Percentiles rank a stretch among this genome's conserved stretches.
Evolutionary conservation across 2,113 vertebrate genomes (phyloP).

Genomic region (Daubentonia madagascariensis): DNA sequence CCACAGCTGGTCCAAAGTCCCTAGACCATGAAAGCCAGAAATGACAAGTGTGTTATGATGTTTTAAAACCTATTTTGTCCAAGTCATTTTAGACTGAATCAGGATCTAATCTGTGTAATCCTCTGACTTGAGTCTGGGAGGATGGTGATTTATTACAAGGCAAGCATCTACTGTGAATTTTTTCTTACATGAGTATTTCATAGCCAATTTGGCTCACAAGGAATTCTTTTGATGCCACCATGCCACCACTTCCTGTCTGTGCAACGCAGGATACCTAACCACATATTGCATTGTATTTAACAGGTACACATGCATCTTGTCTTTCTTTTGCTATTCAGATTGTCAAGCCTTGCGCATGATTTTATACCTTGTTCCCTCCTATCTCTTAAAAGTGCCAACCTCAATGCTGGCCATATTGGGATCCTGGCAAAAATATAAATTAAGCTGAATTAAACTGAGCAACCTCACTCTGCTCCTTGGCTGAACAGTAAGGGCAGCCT

Average conservation of each 20-base stretch:
- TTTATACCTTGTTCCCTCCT: neutral
- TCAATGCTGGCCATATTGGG: neutral
- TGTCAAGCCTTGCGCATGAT: neutral
- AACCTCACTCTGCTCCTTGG: neutral
- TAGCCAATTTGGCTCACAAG: neutral
- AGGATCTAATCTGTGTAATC: conserved; percentile 54
- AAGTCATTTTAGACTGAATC: conserved; percentile 48
- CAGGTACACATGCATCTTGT: neutral
- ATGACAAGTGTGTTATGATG: conserved; percentile 51
- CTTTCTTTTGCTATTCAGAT: neutral
- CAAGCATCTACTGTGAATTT: neutral
- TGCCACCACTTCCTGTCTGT: neutral
- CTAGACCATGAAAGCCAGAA: conserved; percentile 56
- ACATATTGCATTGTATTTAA: neutral
- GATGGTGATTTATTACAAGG: conserved; percentile 16
- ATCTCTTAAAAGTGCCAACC: neutral
- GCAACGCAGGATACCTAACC: neutral
- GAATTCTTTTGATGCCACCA: neutral
- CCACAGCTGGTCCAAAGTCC: neutral
- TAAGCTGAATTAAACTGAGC: neutral
- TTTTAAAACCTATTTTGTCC: conserved; percentile 53
- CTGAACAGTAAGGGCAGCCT: neutral
- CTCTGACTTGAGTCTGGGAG: conserved; percentile 17
- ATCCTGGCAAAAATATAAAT: neutral
- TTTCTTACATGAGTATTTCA: neutral